Evolutionary conservation across 1,140 invertebrate genomes (phyloP).

Genomic region (Asobara japonica): DNA sequence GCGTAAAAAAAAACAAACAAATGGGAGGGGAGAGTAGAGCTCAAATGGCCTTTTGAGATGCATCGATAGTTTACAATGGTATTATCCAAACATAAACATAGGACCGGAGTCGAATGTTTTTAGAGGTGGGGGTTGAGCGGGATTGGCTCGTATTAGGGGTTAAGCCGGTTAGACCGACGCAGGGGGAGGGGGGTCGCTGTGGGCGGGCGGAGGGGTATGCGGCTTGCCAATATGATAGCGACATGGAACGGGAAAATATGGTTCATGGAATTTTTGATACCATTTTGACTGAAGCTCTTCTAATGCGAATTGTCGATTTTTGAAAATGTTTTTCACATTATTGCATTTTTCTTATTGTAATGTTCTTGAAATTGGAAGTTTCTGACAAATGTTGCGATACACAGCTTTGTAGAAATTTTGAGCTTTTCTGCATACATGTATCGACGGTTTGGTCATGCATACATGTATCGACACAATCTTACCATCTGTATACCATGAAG

Average conservation of each 20-base stretch:
- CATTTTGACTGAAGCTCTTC: too few relatives aligned
- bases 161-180: neutral
- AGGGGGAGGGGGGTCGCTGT: neutral
- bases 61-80: constrained; percentile 9
- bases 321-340: too few relatives aligned
- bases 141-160: neutral
- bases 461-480: too few relatives aligned
- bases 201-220: neutral
- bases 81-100: constrained; percentile 10
- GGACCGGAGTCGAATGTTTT: neutral
- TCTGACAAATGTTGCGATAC: too few relatives aligned
- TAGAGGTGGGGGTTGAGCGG: neutral
- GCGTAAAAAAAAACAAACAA: neutral
- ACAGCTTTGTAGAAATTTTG: too few relatives aligned
- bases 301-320: too few relatives aligned
- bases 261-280: neutral
- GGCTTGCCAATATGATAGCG: neutral
- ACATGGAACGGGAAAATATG: neutral
- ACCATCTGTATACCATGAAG: too few relatives aligned
- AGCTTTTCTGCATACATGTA: too few relatives aligned
- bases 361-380: too few relatives aligned
- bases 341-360: too few relatives aligned
- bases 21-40: neutral
- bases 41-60: neutral
- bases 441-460: too few relatives aligned